Conservation (phyloP, 2,797 vertebrate genomes). For the Heterohyrax brucei region DNA sequence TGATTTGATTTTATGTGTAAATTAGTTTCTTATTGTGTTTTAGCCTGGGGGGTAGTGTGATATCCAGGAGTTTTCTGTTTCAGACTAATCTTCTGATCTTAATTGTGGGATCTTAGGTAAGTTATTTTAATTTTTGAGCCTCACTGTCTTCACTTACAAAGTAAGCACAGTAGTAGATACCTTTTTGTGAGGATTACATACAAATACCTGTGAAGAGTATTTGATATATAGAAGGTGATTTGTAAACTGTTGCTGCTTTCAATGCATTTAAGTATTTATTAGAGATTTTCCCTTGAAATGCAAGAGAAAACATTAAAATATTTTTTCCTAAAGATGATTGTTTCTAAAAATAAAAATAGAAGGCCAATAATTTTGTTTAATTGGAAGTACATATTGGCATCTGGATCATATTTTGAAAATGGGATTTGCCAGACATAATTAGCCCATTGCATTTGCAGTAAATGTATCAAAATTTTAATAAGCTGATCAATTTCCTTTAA, state of each 20-base stretch:
- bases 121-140: background rate
- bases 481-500: background rate
- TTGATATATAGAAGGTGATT: background rate
- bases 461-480: background rate
- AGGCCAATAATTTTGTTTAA: background rate
- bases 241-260: background rate
- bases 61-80: background rate
- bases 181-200: background rate
- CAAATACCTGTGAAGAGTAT: background rate
- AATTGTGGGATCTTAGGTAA: background rate
- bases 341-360: slow-evolving; percentile 5
- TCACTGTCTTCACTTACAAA: background rate
- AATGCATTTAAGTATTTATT: background rate
- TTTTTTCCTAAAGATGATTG: background rate
- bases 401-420: slow-evolving; percentile 27
- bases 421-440: background rate
- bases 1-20: slow-evolving; percentile 5
- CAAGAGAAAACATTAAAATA: background rate
- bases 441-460: background rate
- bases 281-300: background rate
- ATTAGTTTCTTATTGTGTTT: slow-evolving; percentile 2
- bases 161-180: background rate
- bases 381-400: background rate
- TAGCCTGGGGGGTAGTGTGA: background rate
- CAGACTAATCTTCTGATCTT: background rate